Evolutionary conservation across 2,888 invertebrate genomes (phyloP).

Genomic region (Perdita meconis): DNA sequence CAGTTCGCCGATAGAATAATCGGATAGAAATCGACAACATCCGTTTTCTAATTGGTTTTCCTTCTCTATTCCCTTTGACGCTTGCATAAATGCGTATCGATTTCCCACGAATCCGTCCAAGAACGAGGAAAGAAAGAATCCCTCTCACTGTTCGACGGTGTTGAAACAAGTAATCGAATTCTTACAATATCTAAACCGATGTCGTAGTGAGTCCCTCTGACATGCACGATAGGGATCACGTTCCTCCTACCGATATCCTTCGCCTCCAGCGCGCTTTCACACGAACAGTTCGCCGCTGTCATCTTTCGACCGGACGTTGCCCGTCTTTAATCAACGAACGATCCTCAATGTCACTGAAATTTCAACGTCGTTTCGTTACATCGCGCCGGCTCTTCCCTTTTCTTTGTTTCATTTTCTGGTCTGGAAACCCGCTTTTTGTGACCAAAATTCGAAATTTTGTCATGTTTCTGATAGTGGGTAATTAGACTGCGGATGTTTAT

Average conservation of each 20-base stretch:
- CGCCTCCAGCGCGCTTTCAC: background rate
- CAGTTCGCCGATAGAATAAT: no score
- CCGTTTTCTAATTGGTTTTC: background rate
- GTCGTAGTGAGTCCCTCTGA: constrained; percentile 93
- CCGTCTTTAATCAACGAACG: background rate
- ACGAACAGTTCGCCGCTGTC: constrained; percentile 16
- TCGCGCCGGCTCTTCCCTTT: background rate
- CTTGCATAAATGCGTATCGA: background rate
- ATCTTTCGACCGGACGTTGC: constrained; percentile 4
- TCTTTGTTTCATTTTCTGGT: no score
- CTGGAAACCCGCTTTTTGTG: no score
- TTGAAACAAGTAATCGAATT: constrained; percentile 54
- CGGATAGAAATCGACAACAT: no score
- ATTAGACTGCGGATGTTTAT: no score
- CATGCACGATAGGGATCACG: constrained; percentile 91
- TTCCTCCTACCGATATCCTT: constrained; percentile 83
- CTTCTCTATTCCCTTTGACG: background rate
- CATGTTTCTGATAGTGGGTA: no score
- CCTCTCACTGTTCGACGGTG: background rate
- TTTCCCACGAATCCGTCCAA: background rate
- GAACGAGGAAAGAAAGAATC: no score
- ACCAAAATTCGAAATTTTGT: no score
- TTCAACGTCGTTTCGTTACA: constrained; percentile 1
- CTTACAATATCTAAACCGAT: constrained; percentile 95
- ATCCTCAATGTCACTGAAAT: background rate